Percentiles rank a stretch among this genome's conserved stretches.
phyloP scores from a whole-genome alignment of 2,113 vertebrate species.

The Sinocyclocheilus maitianheensis region DNA sequence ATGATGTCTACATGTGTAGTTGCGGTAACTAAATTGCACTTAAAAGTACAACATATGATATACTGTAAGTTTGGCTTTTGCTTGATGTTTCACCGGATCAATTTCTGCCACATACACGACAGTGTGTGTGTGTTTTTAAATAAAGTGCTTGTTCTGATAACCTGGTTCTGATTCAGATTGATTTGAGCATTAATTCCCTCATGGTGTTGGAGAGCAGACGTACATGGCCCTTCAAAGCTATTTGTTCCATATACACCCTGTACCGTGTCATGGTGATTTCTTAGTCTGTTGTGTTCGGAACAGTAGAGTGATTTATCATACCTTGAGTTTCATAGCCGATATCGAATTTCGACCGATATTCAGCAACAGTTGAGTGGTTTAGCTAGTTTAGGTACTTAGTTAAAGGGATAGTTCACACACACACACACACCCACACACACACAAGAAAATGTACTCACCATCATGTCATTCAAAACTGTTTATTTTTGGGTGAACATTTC shows the following conservation, averaged over 20 bases:
- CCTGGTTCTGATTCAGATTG: constrained; percentile 4
- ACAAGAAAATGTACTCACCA: too few relatives aligned
- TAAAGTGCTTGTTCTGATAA: background rate
- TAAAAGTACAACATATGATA: background rate
- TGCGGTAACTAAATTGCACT: background rate
- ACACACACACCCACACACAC: too few relatives aligned
- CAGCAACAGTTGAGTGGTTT: background rate
- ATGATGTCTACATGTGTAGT: background rate
- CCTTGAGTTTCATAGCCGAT: background rate
- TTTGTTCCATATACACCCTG: constrained; percentile 4
- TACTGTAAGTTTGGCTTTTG: background rate
- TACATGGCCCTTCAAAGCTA: background rate
- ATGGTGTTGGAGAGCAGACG: constrained; percentile 6
- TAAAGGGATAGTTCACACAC: background rate
- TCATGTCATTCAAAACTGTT: too few relatives aligned
- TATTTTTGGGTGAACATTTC: too few relatives aligned
- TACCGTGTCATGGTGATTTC: constrained; percentile 7
- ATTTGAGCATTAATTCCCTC: background rate
- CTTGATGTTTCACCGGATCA: background rate
- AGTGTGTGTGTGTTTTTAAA: background rate
- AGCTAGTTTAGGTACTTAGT: background rate
- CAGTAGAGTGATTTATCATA: constrained; percentile 11
- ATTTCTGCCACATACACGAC: background rate
- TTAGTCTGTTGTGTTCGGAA: constrained; percentile 12
- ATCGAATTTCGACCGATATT: background rate